Evolutionary conservation across 2,888 invertebrate species (phyloP), one percentile per base, ranked within the genome.

Genomic region (Schizaphis graminum): DNA sequence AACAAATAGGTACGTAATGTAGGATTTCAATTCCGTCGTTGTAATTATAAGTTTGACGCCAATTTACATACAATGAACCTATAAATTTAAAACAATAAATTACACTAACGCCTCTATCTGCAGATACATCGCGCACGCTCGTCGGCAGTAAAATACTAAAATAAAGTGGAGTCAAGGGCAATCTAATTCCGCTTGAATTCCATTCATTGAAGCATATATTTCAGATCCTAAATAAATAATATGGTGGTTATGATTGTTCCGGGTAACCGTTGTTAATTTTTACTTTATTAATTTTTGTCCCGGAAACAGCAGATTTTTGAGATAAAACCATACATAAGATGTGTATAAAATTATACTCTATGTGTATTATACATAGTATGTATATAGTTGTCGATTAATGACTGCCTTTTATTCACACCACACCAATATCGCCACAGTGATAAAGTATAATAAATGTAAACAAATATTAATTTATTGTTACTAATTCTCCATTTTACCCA

Each of bases 11-110:
- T 26, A 8, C 7, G 53, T 53, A 21, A 35, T 35, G 77, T 8
- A 85, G n/a, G 61, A 57, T 86, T 91, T 35, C 47, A n/a, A 92
- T 92, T 92, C 44, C 91, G 21, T 57, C 44, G 91, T 85, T n/a
- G 61, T 92, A 92, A 92, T 92, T 87, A 87, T 26, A 61, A 92
- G 47, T 61, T 67, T 35, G 61, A 61, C 57, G 86, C 61, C n/a
- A 35, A 92, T 92, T 61, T 87, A 16, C 92, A 92, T 92, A 92
- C 92, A 92, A 92, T 92, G 86, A 44, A 87, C 61, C 44, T 24
- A 61, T 85, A 85, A 85, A 61, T 67, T 92, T 49, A 47, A 28
- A 35, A 87, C 26, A 67, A 92, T 86, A 92, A 87, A 92, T 87
- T 61, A 92, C n/a, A 44, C 91, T 85, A 57, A 87, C 92, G 86